Evolutionary conservation across 1,140 invertebrate species (phyloP), one percentile per base, ranked within the genome.

Genomic region (Drosophila seguyi): DNA sequence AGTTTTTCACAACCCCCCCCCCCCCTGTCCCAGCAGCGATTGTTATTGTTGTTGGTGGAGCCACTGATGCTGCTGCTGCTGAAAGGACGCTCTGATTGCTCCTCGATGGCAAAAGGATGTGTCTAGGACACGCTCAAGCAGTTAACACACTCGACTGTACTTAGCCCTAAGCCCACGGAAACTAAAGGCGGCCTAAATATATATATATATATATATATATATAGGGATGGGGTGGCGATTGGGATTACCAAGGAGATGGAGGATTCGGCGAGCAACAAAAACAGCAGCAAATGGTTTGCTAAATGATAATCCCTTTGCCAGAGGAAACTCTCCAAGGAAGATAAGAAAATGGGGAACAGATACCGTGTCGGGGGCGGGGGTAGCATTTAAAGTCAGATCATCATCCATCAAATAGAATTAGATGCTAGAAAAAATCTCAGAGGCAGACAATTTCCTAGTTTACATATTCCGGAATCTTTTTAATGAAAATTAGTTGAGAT

Each of bases 31-130:
- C 45, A 25, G 10, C 14, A 25, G 58, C 42, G 38, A 75, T 75
- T 75, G 50, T 75, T 34, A 44, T 62, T 74, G 73, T 76, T 66
- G 55, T 38, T 67, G 48, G 48, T 53, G 59, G 42, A 65, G 45
- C 1, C 48, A 48, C 36, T 36, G 52, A 18, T 59, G 59, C 63
- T 55, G 53, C 39, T 47, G 22, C 31, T 38, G 34, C 25, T 77
- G 56, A 60, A 77, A 75, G 50, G 56, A 52, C 20, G 62, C 48
- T 58, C 62, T 77, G 74, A 77, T 77, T 77, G 74, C 74, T 59
- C 18, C 53, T 76, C 44, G 41, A 53, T 65, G 52, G 53, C 56
- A 27, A 65, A 75, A 75, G 73, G 73, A 75, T 75, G 61, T 75
- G 60, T 74, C 44, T 75, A 57, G 50, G 72, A 57, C 71, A 74